Base-by-base conservation (phyloP, 2,113 vertebrate species). In the Seriola quinqueradiata region DNA sequence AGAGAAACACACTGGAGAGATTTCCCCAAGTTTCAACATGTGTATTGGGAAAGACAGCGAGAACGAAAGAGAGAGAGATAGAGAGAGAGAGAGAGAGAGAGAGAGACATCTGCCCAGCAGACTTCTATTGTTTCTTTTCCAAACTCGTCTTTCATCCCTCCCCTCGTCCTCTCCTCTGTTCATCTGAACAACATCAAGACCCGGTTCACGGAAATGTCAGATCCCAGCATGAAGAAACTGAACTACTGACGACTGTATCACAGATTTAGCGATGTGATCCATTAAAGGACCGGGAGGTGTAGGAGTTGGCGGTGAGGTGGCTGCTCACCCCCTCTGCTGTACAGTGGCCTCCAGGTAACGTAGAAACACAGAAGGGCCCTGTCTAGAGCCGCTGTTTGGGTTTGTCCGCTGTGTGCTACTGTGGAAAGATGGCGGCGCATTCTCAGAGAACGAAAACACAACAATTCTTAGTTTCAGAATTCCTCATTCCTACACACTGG, bases 41-140 rank as follows among this genome's bases (percentile, higher is more conserved):
- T 69, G 17, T 48, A 61, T 81, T 54, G 86, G 60, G 75, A 88
- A 84, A 85, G 7, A 17, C 6, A 9, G 10, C 13, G 50, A 44
- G 32, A 55, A 17, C 36, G n/a, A 28, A 25, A 38, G 1, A 0
- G 58, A 81, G 5, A 16, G 13, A 8, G 8, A 34, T 38, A 44
- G 32, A 55, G n/a, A 46, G n/a, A 28, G 36, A 38, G 14, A 14
- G 1, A 0, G 58, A 81, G 25, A 57, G 57, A 40, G 66, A 61
- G 48, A 59, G 58, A 78, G 68, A 92, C 92, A 93, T 94, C 89
- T 94, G 93, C 70, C 50, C 4, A 16, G 46, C 93, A 93, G 90
- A 94, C 89, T 89, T 90, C 68, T 50, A 70, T 90, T 84, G 84
- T 87, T 91, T 85, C 87, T 79, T 52, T 66, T 71, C 57, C 28